phyloP scores from a whole-genome alignment of 2,888 invertebrate species.

The Synanthedon andrenaeformis region DNA sequence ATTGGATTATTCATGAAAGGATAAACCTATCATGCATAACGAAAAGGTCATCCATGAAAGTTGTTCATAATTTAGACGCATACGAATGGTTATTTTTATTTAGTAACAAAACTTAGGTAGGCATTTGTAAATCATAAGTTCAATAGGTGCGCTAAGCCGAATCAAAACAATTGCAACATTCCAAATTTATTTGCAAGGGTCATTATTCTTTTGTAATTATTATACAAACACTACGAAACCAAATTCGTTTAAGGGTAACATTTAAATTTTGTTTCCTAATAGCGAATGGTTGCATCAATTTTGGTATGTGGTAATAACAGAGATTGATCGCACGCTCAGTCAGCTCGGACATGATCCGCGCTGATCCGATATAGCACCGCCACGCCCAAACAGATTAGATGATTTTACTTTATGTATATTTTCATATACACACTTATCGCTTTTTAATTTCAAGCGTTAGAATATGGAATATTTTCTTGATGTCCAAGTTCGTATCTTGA shows the following conservation, averaged over 20 bases:
- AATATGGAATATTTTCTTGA: too few relatives aligned
- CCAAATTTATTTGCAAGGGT: background rate
- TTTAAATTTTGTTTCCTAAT: constrained; percentile 24
- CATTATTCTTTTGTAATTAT: constrained; percentile 8
- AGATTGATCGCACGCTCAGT: constrained; percentile 9
- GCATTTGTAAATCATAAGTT: background rate
- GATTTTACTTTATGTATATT: background rate
- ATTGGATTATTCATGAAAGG: too few relatives aligned
- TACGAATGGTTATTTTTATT: background rate
- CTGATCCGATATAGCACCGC: constrained; percentile 2
- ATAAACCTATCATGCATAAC: background rate
- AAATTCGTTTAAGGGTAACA: constrained; percentile 16
- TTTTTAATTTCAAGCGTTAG: too few relatives aligned
- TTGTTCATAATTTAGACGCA: background rate
- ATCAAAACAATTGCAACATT: too few relatives aligned
- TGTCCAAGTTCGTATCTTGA: too few relatives aligned
- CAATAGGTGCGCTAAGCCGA: too few relatives aligned
- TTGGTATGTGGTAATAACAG: constrained; percentile 13
- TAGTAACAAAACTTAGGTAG: background rate
- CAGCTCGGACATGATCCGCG: constrained; percentile 1
- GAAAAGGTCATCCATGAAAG: background rate
- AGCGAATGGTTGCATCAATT: constrained; percentile 13
- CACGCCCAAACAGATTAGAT: constrained; percentile 1
- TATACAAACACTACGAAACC: constrained; percentile 6
- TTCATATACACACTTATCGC: background rate